Percentiles rank a stretch among this genome's conserved stretches.
phyloP scores from a whole-genome alignment of 2,888 invertebrate species.

The Morpho deidamia region DNA sequence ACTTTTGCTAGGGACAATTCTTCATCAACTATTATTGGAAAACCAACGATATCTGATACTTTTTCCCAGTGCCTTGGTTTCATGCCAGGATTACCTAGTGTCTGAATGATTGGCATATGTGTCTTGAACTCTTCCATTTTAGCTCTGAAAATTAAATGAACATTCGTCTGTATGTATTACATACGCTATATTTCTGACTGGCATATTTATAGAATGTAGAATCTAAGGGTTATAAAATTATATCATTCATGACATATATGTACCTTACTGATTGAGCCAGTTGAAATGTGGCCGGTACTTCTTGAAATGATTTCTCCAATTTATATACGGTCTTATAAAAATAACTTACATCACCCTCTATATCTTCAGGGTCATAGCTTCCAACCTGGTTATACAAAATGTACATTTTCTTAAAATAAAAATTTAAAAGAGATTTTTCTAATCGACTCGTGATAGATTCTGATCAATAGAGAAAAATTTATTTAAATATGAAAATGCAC shows the following conservation, averaged over 20 bases:
- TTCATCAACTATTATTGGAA: slow-evolving; percentile 91
- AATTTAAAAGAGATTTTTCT: too few species aligned
- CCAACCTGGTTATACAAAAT: slow-evolving; percentile 84
- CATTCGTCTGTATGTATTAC: too few species aligned
- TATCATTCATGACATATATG: not conserved
- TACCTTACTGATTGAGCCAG: slow-evolving; percentile 81
- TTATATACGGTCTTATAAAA: slow-evolving; percentile 88
- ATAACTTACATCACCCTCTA: slow-evolving; percentile 87
- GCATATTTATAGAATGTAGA: not conserved
- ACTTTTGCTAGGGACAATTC: slow-evolving; percentile 90
- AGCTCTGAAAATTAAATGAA: slow-evolving; percentile 29
- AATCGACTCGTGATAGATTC: too few species aligned
- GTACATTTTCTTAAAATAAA: too few species aligned
- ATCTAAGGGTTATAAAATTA: too few species aligned
- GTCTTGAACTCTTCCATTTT: slow-evolving; percentile 92
- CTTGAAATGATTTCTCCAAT: slow-evolving; percentile 90
- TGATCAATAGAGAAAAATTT: too few species aligned
- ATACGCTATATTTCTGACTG: not conserved
- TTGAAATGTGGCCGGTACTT: slow-evolving; percentile 84
- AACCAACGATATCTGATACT: slow-evolving; percentile 96
- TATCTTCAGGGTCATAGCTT: slow-evolving; percentile 91
- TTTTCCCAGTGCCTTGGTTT: slow-evolving; percentile 95
- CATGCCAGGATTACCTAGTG: slow-evolving; percentile 96
- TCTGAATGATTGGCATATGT: slow-evolving; percentile 94
- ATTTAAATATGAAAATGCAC: too few species aligned